Evolutionary conservation across 2,888 invertebrate genomes (phyloP).

Genomic region (Napeogenes sylphis): DNA sequence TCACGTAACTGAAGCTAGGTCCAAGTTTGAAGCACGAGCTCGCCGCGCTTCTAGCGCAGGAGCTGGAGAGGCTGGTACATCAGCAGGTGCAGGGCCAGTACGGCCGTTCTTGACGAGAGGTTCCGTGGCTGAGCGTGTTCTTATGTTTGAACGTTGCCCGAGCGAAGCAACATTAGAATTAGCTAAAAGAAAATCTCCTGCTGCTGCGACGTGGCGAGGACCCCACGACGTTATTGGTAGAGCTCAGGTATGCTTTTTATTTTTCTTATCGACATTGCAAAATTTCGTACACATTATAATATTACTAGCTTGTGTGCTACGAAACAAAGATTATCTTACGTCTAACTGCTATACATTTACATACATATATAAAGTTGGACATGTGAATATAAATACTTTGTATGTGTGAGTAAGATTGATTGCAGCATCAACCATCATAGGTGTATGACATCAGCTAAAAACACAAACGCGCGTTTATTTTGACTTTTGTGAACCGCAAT

Average conservation of each 20-base stretch:
- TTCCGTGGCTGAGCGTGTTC: conserved; percentile 92
- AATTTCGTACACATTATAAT: conserved; percentile 3
- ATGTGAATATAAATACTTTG: conserved; percentile 12
- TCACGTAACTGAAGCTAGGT: conserved; percentile 72
- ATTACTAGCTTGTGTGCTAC: conserved; percentile 8
- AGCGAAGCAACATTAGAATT: conserved; percentile 84
- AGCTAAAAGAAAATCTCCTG: conserved; percentile 79
- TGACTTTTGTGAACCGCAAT: background rate
- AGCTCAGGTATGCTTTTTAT: conserved; percentile 63
- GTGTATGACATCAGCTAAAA: conserved; percentile 23
- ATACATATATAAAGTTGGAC: conserved; percentile 8
- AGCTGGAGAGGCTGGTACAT: conserved; percentile 56
- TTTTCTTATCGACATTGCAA: background rate
- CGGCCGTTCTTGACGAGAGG: conserved; percentile 92
- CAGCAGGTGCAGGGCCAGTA: conserved; percentile 77
- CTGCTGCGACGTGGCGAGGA: conserved; percentile 77
- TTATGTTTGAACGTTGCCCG: conserved; percentile 94
- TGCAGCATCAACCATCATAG: conserved; percentile 19
- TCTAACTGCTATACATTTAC: background rate
- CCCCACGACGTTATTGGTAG: conserved; percentile 74
- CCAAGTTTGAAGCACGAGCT: conserved; percentile 73
- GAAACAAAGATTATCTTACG: conserved; percentile 21
- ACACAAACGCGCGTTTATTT: conserved; percentile 5
- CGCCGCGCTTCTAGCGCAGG: conserved; percentile 70
- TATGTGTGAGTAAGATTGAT: conserved; percentile 11